These are phyloP conservation scores for Amblyopsis hoosieri DNA, from an alignment of 2,797 vertebrate genomes.

Conservation along the genomic window DNA sequence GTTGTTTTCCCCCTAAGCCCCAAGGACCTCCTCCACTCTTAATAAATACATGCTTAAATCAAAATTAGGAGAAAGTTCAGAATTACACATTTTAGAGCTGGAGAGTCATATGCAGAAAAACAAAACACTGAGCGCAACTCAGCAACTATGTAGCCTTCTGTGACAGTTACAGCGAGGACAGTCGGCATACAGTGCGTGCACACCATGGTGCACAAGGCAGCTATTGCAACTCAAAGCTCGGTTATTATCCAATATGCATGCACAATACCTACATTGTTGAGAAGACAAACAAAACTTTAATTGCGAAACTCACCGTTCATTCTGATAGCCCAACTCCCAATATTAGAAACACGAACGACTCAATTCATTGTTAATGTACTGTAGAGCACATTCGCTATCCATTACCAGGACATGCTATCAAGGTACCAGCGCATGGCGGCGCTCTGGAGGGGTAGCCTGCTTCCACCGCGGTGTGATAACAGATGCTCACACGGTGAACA, in stretches of 20 bases:
- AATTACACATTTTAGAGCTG: too few relatives aligned
- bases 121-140: too few relatives aligned
- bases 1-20: too few relatives aligned
- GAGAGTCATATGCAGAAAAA: too few relatives aligned
- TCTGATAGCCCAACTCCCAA: conserved; percentile 51
- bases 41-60: too few relatives aligned
- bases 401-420: conserved; percentile 6
- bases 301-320: conserved; percentile 79
- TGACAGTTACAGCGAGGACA: too few relatives aligned
- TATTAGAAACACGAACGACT: conserved; percentile 32
- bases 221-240: neutral
- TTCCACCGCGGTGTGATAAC: conserved; percentile 43
- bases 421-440: conserved; percentile 43
- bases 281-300: neutral
- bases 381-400: conserved; percentile 10
- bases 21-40: too few relatives aligned
- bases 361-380: neutral
- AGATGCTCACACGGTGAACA: conserved; percentile 47
- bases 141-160: too few relatives aligned
- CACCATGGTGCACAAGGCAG: too few relatives aligned
- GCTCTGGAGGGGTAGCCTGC: conserved; percentile 38
- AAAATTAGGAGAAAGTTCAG: too few relatives aligned
- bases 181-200: too few relatives aligned
- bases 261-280: neutral
- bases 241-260: neutral